These are phyloP conservation scores for Tarsius wallacei DNA, from an alignment of 2,797 vertebrate species.

Conservation along the genomic window DNA sequence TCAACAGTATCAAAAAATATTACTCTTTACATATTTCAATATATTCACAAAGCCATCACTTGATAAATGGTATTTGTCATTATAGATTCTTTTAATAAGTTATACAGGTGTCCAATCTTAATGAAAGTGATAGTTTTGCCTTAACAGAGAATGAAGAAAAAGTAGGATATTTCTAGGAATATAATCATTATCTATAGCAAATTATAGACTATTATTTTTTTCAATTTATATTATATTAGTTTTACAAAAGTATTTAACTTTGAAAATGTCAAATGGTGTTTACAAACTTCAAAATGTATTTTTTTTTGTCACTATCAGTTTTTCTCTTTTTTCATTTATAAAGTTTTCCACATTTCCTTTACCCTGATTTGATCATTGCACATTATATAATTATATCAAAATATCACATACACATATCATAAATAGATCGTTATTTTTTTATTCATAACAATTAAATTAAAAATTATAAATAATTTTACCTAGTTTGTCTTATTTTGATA, in stretches of 20 bases:
- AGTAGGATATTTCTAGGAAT: not conserved
- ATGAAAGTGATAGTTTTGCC: slow-evolving; percentile 60
- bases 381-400: not conserved
- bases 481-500: not conserved
- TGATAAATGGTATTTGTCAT: slow-evolving; percentile 78
- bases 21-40: slow-evolving; percentile 51
- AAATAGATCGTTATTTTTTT: not conserved
- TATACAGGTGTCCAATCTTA: slow-evolving; percentile 54
- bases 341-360: not conserved
- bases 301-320: not conserved
- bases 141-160: not conserved
- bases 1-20: slow-evolving; percentile 70
- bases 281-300: not conserved
- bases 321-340: not conserved
- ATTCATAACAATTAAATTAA: not conserved
- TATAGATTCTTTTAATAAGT: slow-evolving; percentile 71
- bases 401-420: not conserved
- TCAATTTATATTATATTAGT: not conserved
- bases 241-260: not conserved
- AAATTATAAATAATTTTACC: not conserved
- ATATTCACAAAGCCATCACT: slow-evolving; percentile 61
- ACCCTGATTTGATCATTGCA: not conserved
- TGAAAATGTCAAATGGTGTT: not conserved
- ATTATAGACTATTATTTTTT: not conserved
- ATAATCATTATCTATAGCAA: not conserved